Percentiles rank a stretch among this genome's conserved stretches.
Conservation (phyloP, 1,140 invertebrate species). For the Euura saliciscinereae region DNA sequence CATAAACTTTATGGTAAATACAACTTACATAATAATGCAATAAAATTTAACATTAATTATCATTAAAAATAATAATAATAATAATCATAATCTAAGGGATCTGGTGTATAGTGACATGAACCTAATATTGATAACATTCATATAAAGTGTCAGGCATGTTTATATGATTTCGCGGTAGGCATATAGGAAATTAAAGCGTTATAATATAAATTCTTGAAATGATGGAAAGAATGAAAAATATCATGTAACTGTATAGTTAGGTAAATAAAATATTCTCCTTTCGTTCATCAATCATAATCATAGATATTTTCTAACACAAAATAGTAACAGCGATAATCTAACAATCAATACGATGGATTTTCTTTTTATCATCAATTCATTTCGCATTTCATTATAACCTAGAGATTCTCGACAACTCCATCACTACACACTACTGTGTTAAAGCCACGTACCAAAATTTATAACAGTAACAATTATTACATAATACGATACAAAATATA, state of each 20-base stretch:
- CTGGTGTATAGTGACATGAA: too few species aligned
- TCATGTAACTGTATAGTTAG: too few species aligned
- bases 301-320: background rate
- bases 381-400: too few species aligned
- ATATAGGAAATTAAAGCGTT: too few species aligned
- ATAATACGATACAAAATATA: background rate
- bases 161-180: too few species aligned
- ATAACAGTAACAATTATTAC: constrained; percentile 12
- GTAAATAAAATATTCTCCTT: too few species aligned
- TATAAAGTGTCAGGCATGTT: too few species aligned
- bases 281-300: background rate
- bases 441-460: constrained; percentile 40
- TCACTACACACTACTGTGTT: constrained; percentile 26
- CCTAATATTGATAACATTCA: too few species aligned
- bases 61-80: too few species aligned
- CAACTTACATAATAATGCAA: background rate
- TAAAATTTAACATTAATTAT: background rate
- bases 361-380: background rate
- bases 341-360: background rate
- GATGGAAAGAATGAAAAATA: too few species aligned
- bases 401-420: background rate
- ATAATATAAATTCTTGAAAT: too few species aligned
- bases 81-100: too few species aligned
- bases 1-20: background rate
- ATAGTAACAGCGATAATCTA: background rate